Conservation (phyloP, 2,888 invertebrate genomes). For the Mactromeris polynyma region DNA sequence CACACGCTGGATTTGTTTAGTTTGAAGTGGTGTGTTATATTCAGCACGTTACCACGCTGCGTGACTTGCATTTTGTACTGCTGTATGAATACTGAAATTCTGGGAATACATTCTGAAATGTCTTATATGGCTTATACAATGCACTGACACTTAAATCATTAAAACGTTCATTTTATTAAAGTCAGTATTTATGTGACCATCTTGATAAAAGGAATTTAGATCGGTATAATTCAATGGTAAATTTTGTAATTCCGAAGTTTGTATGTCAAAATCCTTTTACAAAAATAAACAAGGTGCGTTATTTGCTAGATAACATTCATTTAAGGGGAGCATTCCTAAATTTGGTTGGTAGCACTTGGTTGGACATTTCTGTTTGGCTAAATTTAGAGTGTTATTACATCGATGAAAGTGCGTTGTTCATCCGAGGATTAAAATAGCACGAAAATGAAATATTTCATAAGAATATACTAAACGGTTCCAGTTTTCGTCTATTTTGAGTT, state of each 20-base stretch:
- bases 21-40: too few relatives aligned
- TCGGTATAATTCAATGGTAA: background rate
- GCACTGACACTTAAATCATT: background rate
- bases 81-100: background rate
- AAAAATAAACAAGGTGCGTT: constrained; percentile 21
- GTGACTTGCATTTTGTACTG: background rate
- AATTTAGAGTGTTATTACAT: background rate
- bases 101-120: background rate
- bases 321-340: background rate
- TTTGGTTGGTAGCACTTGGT: background rate
- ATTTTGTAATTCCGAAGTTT: constrained; percentile 27
- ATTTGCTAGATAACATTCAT: constrained; percentile 21
- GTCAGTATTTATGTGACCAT: background rate
- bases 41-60: background rate
- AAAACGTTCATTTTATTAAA: background rate
- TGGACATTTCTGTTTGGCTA: background rate
- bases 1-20: too few relatives aligned
- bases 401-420: background rate
- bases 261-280: constrained; percentile 33
- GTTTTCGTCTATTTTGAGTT: background rate
- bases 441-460: background rate
- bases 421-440: background rate
- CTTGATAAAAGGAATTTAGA: background rate
- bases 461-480: background rate
- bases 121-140: too few relatives aligned